Evolutionary conservation across 2,797 vertebrate species (phyloP).

Genomic region (Phyllotis vaccarum): DNA sequence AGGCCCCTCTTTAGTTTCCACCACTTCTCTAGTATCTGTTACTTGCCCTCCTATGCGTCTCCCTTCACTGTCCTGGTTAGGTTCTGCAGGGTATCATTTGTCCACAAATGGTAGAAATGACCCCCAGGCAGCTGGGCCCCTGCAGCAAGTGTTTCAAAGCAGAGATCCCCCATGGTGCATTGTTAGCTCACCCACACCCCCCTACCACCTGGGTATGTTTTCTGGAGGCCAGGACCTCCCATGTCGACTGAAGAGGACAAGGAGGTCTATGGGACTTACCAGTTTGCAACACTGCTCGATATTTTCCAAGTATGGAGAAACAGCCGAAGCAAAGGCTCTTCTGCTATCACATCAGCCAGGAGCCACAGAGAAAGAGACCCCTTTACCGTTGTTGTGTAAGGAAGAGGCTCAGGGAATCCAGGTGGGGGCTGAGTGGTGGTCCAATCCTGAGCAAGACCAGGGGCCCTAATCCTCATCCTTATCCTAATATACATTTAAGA

Average conservation of each 20-base stretch:
- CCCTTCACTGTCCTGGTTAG: neutral
- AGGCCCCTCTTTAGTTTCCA: neutral
- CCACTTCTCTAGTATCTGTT: neutral
- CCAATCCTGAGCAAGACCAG: neutral
- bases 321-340: neutral
- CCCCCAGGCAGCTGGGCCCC: neutral
- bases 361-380: neutral
- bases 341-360: neutral
- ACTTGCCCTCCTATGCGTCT: accelerated
- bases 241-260: neutral
- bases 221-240: neutral
- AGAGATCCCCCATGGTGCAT: neutral
- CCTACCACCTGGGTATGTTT: neutral
- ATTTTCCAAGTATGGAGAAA: slow-evolving; percentile 46
- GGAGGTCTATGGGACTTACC: neutral
- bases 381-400: slow-evolving; percentile 16
- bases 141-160: neutral
- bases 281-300: neutral
- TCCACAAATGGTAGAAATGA: neutral
- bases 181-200: neutral
- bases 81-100: neutral
- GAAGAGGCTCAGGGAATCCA: neutral
- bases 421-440: neutral
- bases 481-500: slow-evolving; percentile 47
- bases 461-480: neutral